Evolutionary conservation across 2,797 vertebrate species (phyloP), one percentile per base, ranked within the genome.

Genomic region (Sternotherus odoratus): DNA sequence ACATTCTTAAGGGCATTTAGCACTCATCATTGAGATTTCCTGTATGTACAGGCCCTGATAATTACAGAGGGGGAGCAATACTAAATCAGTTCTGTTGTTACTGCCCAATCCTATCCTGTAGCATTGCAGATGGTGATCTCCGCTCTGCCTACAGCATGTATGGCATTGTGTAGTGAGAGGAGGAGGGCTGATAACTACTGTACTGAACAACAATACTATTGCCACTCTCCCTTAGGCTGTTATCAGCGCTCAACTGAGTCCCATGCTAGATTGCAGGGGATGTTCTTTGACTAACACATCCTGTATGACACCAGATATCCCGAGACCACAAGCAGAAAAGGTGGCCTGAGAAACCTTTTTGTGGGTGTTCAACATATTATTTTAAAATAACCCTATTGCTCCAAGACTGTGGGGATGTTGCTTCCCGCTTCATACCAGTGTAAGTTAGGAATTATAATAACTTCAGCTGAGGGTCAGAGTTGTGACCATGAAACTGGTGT

Each of bases 61-160:
- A 15, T 60, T 13, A 28, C 36, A 75, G 69, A 13, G 0, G 1
- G 8, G 24, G n/a, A 75, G 8, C 1, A 1, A 0, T 2, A 8
- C 36, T 56, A 79, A 28, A 28, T 54, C 36, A 36, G 6, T 26
- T 28, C 54, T 49, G 50, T 10, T 86, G 24, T 8, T 39, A 80
- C 49, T 79, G 39, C 6, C 43, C 54, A 46, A 13, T 12, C 3
- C 8, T n/a, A 3, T 33, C 15, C 0, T 1, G 12, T 24, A 50
- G 66, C 0, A 0, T 24, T 50, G 77, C 33, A 5, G 74, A 36
- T 6, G 21, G 2, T 0, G 3, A 5, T 6, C 85, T 5, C 13
- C 0, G 0, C 12, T 6, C 24, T 9, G 4, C 5, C 46, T 17
- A 23, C 3, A 60, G 36, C 24, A 1, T 0, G n/a, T 2, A 2